Base-by-base conservation (phyloP, 2,888 invertebrate species). In the Diabrotica balteata region DNA sequence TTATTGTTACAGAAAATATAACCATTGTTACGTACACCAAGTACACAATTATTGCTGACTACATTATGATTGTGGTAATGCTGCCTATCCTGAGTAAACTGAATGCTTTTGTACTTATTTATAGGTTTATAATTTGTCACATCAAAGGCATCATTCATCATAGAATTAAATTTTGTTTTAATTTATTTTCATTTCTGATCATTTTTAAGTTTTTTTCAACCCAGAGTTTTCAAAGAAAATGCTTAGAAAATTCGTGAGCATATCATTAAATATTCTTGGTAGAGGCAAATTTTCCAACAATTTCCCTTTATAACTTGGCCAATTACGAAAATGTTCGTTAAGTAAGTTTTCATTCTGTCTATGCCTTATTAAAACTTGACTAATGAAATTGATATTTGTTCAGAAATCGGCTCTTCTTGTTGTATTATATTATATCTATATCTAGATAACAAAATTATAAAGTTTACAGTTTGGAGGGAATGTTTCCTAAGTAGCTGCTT, bases 351-450 rank as follows among this genome's bases (percentile, higher is more conserved):
- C 47, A 47, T 52, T 60, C 17, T 43, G 43, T 54, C 55, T 50
- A 60, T 57, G 53, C 57, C 51, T 57, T 45, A 61, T 66, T 59
- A 51, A 61, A 57, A 55, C 54, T 66, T 66, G 8, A 47, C 49
- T 60, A 54, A 54, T 42, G 9, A 60, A 66, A 60, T 66, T 53
- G 44, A 59, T 66, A 66, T 66, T 66, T 60, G 54, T 55, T 47
- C 54, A 47, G 46, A 32, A 60, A 60, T 49, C 54, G 42, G 11
- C 32, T 32, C 32, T 32, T 32, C 32, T 32, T 32, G 32, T 32
- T 32, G 32, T 32, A 32, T 32, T 32, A 32, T 32, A 32, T 43
- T 45, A 45, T 11, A 57, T 44, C 32, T 45, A 17, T 11, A 45
- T 57, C 45, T 57, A 10, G 42, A n/a, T 43, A 65, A 59, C 52